Conservation (phyloP, 35 echinoderm and acorn worm species). For the Heliocidaris erythrogramma region DNA sequence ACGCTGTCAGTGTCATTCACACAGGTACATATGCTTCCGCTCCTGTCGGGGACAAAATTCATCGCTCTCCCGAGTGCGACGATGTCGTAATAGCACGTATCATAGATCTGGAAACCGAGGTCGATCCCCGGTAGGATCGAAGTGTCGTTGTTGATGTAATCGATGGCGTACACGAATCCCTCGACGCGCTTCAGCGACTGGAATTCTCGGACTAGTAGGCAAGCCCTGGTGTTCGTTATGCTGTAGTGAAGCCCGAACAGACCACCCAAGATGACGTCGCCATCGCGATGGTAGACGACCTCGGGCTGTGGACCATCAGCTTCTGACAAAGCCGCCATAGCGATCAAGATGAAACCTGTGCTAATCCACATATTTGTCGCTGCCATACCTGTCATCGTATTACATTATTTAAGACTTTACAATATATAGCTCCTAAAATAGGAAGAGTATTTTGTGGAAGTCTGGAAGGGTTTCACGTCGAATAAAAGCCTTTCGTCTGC, state of each 20-base stretch:
- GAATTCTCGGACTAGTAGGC: slow-evolving; percentile 54
- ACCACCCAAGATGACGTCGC: slow-evolving; percentile 79
- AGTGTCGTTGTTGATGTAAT: slow-evolving; percentile 59
- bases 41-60: slow-evolving; percentile 58
- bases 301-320: slow-evolving; percentile 43
- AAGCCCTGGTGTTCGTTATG: slow-evolving; percentile 27
- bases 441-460: no score
- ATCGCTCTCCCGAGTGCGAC: slow-evolving; percentile 54
- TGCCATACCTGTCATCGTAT: background rate
- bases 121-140: slow-evolving; percentile 54
- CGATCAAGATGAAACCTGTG: background rate
- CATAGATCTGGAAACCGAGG: slow-evolving; percentile 87
- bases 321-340: background rate
- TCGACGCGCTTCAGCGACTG: slow-evolving; percentile 70
- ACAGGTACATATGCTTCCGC: slow-evolving; percentile 15
- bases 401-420: background rate
- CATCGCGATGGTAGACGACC: slow-evolving; percentile 58
- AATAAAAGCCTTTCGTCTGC: no score
- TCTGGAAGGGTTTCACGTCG: no score
- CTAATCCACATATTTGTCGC: background rate
- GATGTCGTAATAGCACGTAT: slow-evolving; percentile 77
- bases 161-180: slow-evolving; percentile 74
- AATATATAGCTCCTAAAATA: no score
- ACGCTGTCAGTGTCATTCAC: background rate
- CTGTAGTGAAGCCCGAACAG: slow-evolving; percentile 76